Evolutionary conservation across 2,888 invertebrate species (phyloP), one percentile per base, ranked within the genome.

Genomic region (Amphipoea lucens): DNA sequence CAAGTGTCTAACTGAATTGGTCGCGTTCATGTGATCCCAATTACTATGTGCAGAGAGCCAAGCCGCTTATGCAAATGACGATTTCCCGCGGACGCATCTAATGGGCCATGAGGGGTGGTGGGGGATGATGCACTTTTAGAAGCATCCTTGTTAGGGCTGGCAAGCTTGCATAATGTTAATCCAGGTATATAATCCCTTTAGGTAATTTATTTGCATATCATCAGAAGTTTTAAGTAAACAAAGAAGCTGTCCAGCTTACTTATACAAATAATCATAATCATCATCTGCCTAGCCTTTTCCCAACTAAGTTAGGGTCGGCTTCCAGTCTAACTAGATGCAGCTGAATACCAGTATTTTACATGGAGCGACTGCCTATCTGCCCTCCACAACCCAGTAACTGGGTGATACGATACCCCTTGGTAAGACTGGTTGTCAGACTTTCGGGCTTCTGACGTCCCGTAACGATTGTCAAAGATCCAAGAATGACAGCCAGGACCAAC

Each of bases 61-160:
- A 96, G 96, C 96, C 96, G 96, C 95, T 97, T 97, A 97, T 97
- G 96, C 96, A 97, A 96, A 97, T 96, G 95, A 94, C 94, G 95
- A 95, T 95, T 95, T 95, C 94, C 94, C 95, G 96, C 95, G 96
- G 95, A 96, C 96, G 94, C 95, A 93, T 95, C 96, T 97, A 96
- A 97, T 97, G 96, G 96, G 87, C 93, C 95, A 91, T 96, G 92
- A 92, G 92, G 93, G 92, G 91, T 81, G 90, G 91, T 88, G 87
- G 79, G 91, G 89, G 89, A 70, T 87, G 92, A 91, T 96, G 96
- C 96, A 96, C 95, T 96, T 96, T 96, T 95, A 93, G 93, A 90
- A 90, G 80, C 82, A 81, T 83, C 81, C 84, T 76, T 65, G 76
- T 45, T 87, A 89, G 89, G 89, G 89, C 45, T 89, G 89, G 36